Evolutionary conservation across 2,113 vertebrate species (phyloP).

Genomic region (Toxotes chatareus): DNA sequence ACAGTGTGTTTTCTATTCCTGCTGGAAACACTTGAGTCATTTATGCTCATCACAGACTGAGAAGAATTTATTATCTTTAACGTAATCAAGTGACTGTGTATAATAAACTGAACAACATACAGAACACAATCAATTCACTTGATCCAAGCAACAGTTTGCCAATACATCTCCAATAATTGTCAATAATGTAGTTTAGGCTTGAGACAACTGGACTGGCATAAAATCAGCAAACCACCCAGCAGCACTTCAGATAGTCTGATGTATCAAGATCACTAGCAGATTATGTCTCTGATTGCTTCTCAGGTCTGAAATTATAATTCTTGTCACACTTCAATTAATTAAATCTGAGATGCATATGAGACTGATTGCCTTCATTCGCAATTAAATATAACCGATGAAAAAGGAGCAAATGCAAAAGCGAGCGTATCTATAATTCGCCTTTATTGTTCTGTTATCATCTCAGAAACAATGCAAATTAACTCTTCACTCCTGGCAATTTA

Average conservation of each 20-base stretch:
- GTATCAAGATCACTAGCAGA: slow-evolving; percentile 14
- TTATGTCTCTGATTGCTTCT: slow-evolving; percentile 56
- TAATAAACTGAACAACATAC: slow-evolving; percentile 19
- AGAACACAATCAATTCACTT: slow-evolving; percentile 25
- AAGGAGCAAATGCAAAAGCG: slow-evolving; percentile 46
- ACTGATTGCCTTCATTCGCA: slow-evolving; percentile 51
- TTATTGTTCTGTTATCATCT: slow-evolving; percentile 48
- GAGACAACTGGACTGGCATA: slow-evolving; percentile 4
- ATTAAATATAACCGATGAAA: slow-evolving; percentile 56
- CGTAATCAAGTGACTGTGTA: background rate
- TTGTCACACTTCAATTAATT: slow-evolving; percentile 60
- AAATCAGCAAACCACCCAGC: slow-evolving; percentile 30
- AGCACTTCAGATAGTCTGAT: slow-evolving; percentile 17
- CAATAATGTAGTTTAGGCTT: background rate
- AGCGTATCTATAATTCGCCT: slow-evolving; percentile 34
- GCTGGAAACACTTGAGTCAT: slow-evolving; percentile 19
- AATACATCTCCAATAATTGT: slow-evolving; percentile 26
- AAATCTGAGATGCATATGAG: slow-evolving; percentile 52
- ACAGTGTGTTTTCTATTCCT: background rate
- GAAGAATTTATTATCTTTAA: slow-evolving; percentile 23
- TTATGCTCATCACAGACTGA: slow-evolving; percentile 6
- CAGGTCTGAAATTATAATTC: slow-evolving; percentile 49
- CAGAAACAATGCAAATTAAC: slow-evolving; percentile 54
- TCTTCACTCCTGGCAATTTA: slow-evolving; percentile 25
- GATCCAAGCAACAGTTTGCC: slow-evolving; percentile 8